phyloP scores from a whole-genome alignment of 1,140 invertebrate species.

The Pseudomyrmex flavicornis region DNA sequence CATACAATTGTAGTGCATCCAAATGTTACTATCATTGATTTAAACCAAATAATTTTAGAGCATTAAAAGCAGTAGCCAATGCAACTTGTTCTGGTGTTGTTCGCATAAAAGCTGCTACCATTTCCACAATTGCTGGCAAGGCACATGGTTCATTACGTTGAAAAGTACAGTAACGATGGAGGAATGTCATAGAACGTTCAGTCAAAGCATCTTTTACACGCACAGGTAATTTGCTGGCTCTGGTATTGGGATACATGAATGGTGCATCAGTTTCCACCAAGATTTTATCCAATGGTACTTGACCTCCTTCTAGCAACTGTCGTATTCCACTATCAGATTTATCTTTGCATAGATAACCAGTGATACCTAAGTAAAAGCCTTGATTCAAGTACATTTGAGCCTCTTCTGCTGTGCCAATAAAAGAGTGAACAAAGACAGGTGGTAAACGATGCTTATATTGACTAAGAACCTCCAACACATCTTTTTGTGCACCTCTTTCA shows the following conservation, averaged over 20 bases:
- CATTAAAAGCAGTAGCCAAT: conserved; percentile 96
- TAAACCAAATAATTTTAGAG: conserved; percentile 95
- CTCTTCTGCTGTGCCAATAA: conserved; percentile 95
- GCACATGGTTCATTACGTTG: conserved; percentile 98
- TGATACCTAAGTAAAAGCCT: conserved; percentile 95
- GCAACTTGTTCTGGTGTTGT: conserved; percentile 96
- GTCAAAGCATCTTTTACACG: conserved; percentile 95
- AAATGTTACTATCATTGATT: conserved; percentile 90
- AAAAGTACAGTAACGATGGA: conserved; percentile 95
- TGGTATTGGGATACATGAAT: conserved; percentile 98
- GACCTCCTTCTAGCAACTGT: conserved; percentile 91
- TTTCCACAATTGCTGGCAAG: conserved; percentile 95
- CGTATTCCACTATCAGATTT: conserved; percentile 96
- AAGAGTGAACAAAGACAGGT: conserved; percentile 95
- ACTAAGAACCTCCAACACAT: conserved; percentile 89
- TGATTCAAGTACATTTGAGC: conserved; percentile 94
- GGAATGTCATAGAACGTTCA: conserved; percentile 91
- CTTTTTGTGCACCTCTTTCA: conserved; percentile 95
- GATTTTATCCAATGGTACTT: conserved; percentile 93
- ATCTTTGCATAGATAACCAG: conserved; percentile 97
- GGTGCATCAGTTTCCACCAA: conserved; percentile 97
- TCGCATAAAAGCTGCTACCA: conserved; percentile 96
- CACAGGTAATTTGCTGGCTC: conserved; percentile 95
- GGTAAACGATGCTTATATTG: conserved; percentile 88
- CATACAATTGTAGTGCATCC: not conserved